These are phyloP conservation scores for Sinhomidia bicolor DNA, from an alignment of 2,888 invertebrate species.

Conservation along the genomic window DNA sequence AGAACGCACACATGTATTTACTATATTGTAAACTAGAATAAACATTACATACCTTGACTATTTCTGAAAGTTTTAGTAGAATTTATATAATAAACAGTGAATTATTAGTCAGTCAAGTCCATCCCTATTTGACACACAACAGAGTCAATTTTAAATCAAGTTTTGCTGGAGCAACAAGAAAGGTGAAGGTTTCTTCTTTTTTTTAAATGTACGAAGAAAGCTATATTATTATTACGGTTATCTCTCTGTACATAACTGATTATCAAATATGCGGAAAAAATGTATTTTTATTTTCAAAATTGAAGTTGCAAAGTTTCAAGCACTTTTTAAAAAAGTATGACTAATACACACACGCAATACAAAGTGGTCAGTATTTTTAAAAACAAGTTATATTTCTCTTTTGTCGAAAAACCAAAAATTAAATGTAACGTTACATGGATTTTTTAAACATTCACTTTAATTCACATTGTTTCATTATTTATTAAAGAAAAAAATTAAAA, in stretches of 20 bases:
- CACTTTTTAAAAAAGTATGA: too few relatives aligned
- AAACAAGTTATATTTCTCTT: neutral
- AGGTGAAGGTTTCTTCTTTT: too few relatives aligned
- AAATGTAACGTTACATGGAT: too few relatives aligned
- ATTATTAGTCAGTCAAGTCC: neutral
- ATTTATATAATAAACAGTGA: neutral
- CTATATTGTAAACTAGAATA: neutral
- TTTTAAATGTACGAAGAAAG: too few relatives aligned
- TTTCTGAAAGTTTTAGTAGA: neutral
- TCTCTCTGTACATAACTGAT: too few relatives aligned
- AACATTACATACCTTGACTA: neutral
- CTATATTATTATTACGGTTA: too few relatives aligned
- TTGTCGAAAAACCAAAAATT: neutral
- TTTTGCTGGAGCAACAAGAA: too few relatives aligned
- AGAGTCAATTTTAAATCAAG: neutral
- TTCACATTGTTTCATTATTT: too few relatives aligned
- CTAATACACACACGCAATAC: too few relatives aligned
- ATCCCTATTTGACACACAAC: neutral
- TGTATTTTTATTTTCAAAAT: neutral
- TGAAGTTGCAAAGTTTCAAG: neutral
- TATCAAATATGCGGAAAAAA: neutral
- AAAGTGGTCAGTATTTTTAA: conserved; percentile 25
- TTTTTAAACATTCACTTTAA: too few relatives aligned
- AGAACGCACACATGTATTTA: neutral
- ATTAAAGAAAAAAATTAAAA: too few relatives aligned